Conservation (phyloP, 2,888 invertebrate genomes). For the Brachylomia viminalis region DNA sequence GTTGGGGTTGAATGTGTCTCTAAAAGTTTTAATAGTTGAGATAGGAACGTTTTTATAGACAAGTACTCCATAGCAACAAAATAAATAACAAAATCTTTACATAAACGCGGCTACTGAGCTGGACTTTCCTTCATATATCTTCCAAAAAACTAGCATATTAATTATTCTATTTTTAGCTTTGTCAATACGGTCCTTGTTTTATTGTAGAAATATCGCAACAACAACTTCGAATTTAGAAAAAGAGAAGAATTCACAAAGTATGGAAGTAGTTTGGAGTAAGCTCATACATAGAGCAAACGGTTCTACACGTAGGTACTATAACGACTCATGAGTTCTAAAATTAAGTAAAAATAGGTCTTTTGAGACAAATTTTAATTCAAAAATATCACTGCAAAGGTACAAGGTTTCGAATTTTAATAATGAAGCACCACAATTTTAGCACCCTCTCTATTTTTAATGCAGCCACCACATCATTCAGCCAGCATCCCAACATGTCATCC, state of each 20-base stretch:
- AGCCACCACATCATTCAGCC: constrained; percentile 25
- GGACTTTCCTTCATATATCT: too few relatives aligned
- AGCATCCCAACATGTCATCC: constrained; percentile 51
- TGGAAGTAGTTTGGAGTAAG: background rate
- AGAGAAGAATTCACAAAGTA: background rate
- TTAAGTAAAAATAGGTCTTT: background rate
- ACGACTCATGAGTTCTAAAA: background rate
- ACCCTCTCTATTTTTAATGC: background rate
- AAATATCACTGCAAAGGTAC: background rate
- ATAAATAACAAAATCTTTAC: background rate
- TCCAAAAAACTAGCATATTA: too few relatives aligned
- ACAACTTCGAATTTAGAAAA: background rate
- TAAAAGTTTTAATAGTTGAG: background rate
- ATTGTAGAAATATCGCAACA: background rate
- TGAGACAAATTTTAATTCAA: background rate
- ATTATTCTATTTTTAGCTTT: too few relatives aligned
- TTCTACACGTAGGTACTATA: background rate
- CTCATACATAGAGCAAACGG: background rate
- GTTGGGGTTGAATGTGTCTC: background rate
- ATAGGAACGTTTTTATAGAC: background rate
- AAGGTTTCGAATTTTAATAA: background rate
- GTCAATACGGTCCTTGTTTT: too few relatives aligned
- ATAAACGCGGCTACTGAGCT: too few relatives aligned
- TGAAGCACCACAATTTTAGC: constrained; percentile 4
- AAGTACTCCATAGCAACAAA: background rate